Conservation (phyloP, 2,888 invertebrate genomes). For the Endomychus coccineus region DNA sequence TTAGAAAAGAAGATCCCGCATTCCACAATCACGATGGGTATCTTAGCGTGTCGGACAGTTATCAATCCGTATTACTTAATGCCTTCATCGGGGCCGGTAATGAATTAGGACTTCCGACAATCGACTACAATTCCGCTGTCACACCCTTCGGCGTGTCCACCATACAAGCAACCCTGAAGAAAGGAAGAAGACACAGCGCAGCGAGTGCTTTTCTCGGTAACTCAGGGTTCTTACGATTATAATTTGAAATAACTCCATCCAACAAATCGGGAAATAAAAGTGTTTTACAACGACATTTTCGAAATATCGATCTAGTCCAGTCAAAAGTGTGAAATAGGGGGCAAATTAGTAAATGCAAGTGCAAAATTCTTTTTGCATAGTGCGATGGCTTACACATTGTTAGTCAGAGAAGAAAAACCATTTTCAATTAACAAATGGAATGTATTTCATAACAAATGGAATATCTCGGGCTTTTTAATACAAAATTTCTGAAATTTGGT, state of each 20-base stretch:
- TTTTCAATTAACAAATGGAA: no score
- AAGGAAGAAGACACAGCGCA: conserved; percentile 50
- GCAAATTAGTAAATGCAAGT: no score
- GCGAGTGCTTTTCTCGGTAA: conserved; percentile 51
- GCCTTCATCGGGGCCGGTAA: conserved; percentile 38
- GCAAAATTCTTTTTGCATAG: no score
- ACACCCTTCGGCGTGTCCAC: conserved; percentile 41
- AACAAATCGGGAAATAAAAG: no score
- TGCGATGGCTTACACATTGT: no score
- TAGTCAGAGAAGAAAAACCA: no score
- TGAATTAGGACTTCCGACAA: conserved; percentile 19
- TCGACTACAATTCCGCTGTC: conserved; percentile 43
- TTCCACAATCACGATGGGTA: conserved; percentile 57
- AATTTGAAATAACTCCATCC: background rate
- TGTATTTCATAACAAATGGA: no score
- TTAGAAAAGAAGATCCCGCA: conserved; percentile 36
- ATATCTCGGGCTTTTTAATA: no score
- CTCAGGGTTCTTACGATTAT: background rate
- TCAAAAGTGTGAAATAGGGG: no score
- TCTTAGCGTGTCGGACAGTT: conserved; percentile 54
- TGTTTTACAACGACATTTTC: no score
- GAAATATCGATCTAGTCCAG: no score
- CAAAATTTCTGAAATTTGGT: no score
- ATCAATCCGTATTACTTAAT: conserved; percentile 42
- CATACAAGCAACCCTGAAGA: conserved; percentile 43